Evolutionary conservation across 2,797 vertebrate species (phyloP), one percentile per base, ranked within the genome.

Genomic region (Epinephelus malabaricus): DNA sequence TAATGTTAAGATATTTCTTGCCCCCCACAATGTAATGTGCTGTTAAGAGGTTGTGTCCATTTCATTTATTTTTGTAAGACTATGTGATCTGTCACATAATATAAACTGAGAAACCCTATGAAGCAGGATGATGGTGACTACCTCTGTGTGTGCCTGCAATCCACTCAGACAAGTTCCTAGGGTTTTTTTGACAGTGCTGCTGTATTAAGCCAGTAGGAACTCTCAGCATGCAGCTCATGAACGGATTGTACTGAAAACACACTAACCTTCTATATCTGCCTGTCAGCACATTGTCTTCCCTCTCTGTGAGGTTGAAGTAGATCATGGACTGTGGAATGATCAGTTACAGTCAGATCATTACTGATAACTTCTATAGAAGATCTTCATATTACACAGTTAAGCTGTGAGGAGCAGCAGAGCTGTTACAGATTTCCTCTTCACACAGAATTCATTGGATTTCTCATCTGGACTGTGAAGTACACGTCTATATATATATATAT

Each of bases 221-320:
- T 34, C 34, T 34, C 34, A 34, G 34, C 34, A 34, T 9, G 6
- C 38, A 38, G 14, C 12, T 51, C 50, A 25, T 30, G 53, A 56
- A 64, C 49, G 23, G n/a, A 62, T 12, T 63, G 63, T 53, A 65
- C 19, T 74, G 54, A 77, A 79, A 69, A 56, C 46, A 63, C 4
- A 40, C 19, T 51, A 65, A 51, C 21, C 71, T 59, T 53, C 46
- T 34, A 53, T 53, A 27, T 68, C 38, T 71, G 51, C 43, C 49
- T 71, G 64, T 81, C 74, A 79, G 71, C 50, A 78, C 30, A 61
- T 54, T 30, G 10, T 2, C 54, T 23, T 43, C 56, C 54, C 47
- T 12, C 64, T 69, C 66, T 50, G 19, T 65, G 49, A 43, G 50
- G 19, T 27, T 70, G 40, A 65, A 82, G 27, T 40, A 47, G 69